Conservation (phyloP, 2,113 vertebrate genomes). For the Callithrix jacchus region DNA sequence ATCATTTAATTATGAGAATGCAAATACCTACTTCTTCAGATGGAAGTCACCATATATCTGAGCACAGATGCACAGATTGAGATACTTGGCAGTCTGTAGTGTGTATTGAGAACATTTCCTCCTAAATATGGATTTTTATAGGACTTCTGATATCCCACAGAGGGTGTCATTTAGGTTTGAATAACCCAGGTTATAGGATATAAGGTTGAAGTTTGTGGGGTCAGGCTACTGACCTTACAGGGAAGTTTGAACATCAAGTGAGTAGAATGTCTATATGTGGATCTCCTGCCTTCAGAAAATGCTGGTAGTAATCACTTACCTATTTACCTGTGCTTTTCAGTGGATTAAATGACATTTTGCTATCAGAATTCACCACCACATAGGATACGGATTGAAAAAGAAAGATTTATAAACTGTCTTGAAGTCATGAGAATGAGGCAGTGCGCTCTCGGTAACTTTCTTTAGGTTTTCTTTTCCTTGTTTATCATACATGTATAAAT, state of each 20-base stretch:
- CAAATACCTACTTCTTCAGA: background rate
- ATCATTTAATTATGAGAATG: background rate
- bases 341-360: background rate
- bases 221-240: background rate
- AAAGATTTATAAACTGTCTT: background rate
- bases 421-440: background rate
- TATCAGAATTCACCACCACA: background rate
- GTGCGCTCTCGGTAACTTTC: background rate
- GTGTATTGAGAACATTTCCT: background rate
- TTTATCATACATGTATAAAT: background rate
- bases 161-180: background rate
- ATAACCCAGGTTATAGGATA: background rate
- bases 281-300: constrained; percentile 35
- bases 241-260: background rate
- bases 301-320: background rate
- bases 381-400: background rate
- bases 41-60: background rate
- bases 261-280: background rate
- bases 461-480: background rate
- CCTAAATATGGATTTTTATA: background rate
- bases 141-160: background rate
- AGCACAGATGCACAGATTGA: background rate
- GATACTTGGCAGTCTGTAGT: background rate
- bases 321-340: background rate
- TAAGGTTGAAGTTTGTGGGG: background rate